These are phyloP conservation scores for Cyrtonyx montezumae DNA, from an alignment of 2,113 vertebrate genomes.

Conservation along the genomic window DNA sequence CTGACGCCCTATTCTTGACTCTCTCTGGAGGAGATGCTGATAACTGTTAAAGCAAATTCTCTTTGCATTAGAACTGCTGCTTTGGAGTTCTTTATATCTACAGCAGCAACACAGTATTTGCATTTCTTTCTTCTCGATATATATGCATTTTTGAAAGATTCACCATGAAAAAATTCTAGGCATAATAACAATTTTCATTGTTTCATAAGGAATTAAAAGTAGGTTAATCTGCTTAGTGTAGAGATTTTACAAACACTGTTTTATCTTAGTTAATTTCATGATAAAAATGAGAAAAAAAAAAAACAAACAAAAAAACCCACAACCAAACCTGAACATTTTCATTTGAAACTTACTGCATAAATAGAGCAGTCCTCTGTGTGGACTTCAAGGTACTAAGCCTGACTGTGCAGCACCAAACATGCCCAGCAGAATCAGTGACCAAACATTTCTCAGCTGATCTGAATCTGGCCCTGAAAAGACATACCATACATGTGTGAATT, in stretches of 20 bases:
- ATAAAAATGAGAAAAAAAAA: conserved; percentile 4
- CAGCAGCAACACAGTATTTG: not conserved
- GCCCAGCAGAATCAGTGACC: not conserved
- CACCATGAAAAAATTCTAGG: not conserved
- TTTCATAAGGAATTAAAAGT: not conserved
- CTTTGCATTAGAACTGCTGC: conserved; percentile 1
- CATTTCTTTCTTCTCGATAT: not conserved
- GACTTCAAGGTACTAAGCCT: not conserved
- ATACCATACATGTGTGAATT: not conserved
- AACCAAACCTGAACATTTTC: not conserved
- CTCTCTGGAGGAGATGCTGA: not conserved
- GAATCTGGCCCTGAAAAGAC: not conserved
- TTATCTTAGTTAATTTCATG: not conserved
- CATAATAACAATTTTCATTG: not conserved
- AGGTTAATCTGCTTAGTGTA: not conserved
- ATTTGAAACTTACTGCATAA: conserved; percentile 2
- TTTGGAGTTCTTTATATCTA: not conserved
- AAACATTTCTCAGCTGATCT: not conserved
- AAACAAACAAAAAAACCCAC: not conserved
- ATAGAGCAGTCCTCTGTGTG: conserved; percentile 4
- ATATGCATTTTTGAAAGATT: not conserved
- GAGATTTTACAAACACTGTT: not conserved
- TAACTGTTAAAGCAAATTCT: not conserved
- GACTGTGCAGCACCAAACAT: not conserved
- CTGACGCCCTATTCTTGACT: not conserved